Evolutionary conservation across 1,140 invertebrate species (phyloP), one percentile per base, ranked within the genome.

Genomic region (Euwallacea similis): DNA sequence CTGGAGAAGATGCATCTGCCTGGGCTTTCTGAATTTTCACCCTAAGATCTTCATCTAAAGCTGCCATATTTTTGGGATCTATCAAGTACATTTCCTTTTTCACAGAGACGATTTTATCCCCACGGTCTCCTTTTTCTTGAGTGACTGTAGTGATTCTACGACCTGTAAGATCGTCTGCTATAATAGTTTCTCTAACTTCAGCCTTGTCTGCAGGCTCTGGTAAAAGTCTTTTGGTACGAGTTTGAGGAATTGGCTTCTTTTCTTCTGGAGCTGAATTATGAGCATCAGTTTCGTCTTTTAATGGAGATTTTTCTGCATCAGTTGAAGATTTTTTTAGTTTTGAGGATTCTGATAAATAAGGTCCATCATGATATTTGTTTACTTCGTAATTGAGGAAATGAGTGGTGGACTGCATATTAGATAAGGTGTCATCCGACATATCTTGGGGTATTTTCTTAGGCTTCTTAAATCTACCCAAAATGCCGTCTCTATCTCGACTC

Each of bases 361-460:
- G 10, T 10, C 11, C 69, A 58, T 74, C 70, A 15, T 74, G 70
- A 15, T 72, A 77, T 33, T 63, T 63, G 54, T 70, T 63, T 2
- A 76, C 59, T 69, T 77, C 76, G 47, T 73, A 61, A 21, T 71
- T 74, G n/a, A 76, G 59, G 55, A 77, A 77, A 21, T 67, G 43
- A 13, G 62, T 16, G 9, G 74, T 74, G 7, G 68, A n/a, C 11
- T 47, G 11, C 41, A 75, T 73, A 68, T 75, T 73, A 50, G 41
- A n/a, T 15, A 73, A 7, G 10, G 33, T 42, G 69, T 72, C 42
- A 41, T 72, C 61, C 47, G 62, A 73, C 2, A 69, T 15, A 41
- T 60, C 43, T 16, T 11, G 2, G 15, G 7, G 13, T 9, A 21
- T 60, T 21, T 64, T 67, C 41, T 74, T 74, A 10, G 56, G 55